phyloP scores from a whole-genome alignment of 1,140 invertebrate genomes.

The Hylaeus volcanicus region DNA sequence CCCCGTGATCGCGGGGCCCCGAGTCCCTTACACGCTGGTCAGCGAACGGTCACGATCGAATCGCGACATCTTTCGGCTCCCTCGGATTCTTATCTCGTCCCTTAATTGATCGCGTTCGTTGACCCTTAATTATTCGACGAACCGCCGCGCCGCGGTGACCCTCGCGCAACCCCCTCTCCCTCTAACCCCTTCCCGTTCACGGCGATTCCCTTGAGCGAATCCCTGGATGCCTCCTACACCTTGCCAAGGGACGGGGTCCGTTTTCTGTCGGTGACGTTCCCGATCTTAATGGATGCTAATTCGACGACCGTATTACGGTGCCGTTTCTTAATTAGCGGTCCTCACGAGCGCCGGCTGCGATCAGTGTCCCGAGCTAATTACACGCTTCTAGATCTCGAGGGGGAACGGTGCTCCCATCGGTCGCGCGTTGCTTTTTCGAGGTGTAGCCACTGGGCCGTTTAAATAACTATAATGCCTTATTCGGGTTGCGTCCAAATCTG shows the following conservation, averaged over 20 bases:
- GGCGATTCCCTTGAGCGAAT: neutral
- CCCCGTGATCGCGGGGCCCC: neutral
- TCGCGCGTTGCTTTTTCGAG: neutral
- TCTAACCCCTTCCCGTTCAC: too few species aligned
- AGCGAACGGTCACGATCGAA: conserved; percentile 47
- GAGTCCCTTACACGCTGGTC: conserved; percentile 16
- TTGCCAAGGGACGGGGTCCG: conserved; percentile 42
- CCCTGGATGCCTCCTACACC: conserved; percentile 38
- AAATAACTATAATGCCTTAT: too few species aligned
- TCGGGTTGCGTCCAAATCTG: too few species aligned
- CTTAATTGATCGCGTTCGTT: conserved; percentile 65
- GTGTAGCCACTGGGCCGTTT: too few species aligned
- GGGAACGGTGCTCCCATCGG: conserved; percentile 1
- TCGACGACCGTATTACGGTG: conserved; percentile 66
- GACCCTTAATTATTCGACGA: conserved; percentile 67
- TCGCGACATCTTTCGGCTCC: conserved; percentile 51
- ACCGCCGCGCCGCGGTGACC: conserved; percentile 43
- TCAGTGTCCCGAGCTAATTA: conserved; percentile 62
- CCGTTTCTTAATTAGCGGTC: conserved; percentile 68
- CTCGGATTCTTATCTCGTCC: conserved; percentile 47
- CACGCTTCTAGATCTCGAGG: conserved; percentile 47
- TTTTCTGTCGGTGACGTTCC: conserved; percentile 57
- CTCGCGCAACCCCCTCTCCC: conserved; percentile 3
- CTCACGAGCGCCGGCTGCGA: conserved; percentile 51
- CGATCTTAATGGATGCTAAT: conserved; percentile 66